phyloP scores from a whole-genome alignment of 2,113 vertebrate species.

The Oryzias javanicus region DNA sequence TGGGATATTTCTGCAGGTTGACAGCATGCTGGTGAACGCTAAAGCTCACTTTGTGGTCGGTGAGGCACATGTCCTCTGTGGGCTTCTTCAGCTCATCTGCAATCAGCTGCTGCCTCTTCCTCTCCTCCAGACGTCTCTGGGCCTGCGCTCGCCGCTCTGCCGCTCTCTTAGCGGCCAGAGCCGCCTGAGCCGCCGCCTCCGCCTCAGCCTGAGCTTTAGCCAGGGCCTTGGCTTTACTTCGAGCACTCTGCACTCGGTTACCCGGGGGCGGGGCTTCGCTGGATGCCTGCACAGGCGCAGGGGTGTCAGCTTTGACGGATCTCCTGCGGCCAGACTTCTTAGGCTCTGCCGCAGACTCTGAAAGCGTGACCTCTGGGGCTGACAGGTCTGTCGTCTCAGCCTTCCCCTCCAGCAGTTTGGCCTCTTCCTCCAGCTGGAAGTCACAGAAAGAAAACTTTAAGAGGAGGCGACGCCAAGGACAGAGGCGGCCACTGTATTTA shows the following conservation, averaged over 20 bases:
- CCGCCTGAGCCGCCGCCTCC: conserved; percentile 73
- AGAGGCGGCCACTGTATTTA: not conserved
- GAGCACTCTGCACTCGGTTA: conserved; percentile 73
- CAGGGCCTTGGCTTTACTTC: conserved; percentile 80
- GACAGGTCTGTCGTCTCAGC: conserved; percentile 30
- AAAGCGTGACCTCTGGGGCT: conserved; percentile 16
- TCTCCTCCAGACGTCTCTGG: conserved; percentile 87
- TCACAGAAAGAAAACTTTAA: conserved; percentile 4
- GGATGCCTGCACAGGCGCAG: conserved; percentile 49
- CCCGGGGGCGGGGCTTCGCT: conserved; percentile 65
- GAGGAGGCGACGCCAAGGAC: not conserved
- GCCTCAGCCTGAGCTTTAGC: conserved; percentile 83
- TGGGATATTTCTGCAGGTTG: not conserved
- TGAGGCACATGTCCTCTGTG: conserved; percentile 93
- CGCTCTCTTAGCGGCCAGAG: conserved; percentile 71
- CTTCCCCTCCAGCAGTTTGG: conserved; percentile 36
- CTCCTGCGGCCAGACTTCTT: conserved; percentile 74
- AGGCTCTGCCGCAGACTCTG: conserved; percentile 40
- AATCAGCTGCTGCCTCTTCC: conserved; percentile 89
- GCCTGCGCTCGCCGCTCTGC: conserved; percentile 80
- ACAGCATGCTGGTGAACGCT: not conserved
- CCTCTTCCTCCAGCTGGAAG: conserved; percentile 75
- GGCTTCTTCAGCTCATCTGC: conserved; percentile 96
- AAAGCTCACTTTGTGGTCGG: conserved; percentile 86
- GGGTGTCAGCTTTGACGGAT: conserved; percentile 42